phyloP scores from a whole-genome alignment of 23 tunicate species.

The Trididemnum nubilum region DNA sequence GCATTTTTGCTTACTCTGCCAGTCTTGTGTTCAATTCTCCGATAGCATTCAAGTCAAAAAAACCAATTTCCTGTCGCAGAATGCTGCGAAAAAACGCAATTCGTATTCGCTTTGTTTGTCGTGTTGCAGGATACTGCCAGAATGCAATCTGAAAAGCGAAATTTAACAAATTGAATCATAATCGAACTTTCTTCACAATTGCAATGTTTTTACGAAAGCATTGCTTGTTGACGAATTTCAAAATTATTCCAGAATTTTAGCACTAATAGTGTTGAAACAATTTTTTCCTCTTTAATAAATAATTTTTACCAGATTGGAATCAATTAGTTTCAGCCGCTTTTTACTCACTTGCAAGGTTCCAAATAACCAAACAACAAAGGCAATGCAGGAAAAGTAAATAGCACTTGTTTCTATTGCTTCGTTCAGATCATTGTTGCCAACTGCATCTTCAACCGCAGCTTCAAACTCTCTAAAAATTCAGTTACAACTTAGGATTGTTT shows the following conservation, averaged over 20 bases:
- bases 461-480: not conserved
- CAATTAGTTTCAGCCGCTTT: no score
- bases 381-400: conserved; percentile 45
- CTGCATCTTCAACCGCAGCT: not conserved
- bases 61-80: conserved; percentile 91
- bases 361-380: conserved; percentile 62
- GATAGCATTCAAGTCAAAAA: conserved; percentile 89
- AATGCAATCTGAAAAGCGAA: conserved; percentile 32
- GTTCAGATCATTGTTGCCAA: not conserved
- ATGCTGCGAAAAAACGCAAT: conserved; percentile 72
- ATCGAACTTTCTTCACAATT: no score
- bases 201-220: no score
- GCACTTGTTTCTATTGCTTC: not conserved
- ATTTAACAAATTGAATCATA: no score
- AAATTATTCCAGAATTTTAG: no score
- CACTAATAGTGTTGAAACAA: no score
- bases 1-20: conserved; percentile 89
- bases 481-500: no score
- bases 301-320: no score
- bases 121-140: conserved; percentile 70
- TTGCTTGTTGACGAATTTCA: no score
- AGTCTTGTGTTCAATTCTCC: conserved; percentile 96
- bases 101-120: conserved; percentile 78
- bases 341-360: conserved; percentile 44
- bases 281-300: no score